Evolutionary conservation across 1,140 invertebrate genomes (phyloP), one percentile per base, ranked within the genome.

Genomic region (Lanistes nyassanus): DNA sequence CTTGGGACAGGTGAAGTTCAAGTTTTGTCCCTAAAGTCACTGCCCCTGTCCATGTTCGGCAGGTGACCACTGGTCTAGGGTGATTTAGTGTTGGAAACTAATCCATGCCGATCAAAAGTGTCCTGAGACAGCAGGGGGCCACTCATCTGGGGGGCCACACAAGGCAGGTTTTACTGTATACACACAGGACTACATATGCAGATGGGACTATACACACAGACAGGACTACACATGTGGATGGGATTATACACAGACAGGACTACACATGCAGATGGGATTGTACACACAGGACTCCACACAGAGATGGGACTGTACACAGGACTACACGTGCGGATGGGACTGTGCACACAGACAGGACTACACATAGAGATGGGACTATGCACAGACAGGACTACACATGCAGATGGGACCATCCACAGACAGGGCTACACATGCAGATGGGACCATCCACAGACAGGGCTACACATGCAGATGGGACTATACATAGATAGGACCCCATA

Each of bases 261-360:
- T 31, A 62, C 58, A 62, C 58, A 62, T n/a, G 34, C 58, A 16
- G 11, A 16, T 1, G 34, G n/a, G 34, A n/a, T 29, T 31, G 34
- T 1, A 62, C 58, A 62, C 58, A 62, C 58, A 62, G n/a, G 34
- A n/a, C 26, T 31, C 26, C 58, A 62, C 58, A 55, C 53, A 55
- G 13, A 55, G 13, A 55, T 31, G 34, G n/a, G 34, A n/a, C 26
- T 31, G 34, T 31, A 62, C 58, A 62, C 58, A 62, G n/a, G 34
- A n/a, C 26, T 31, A 62, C 58, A 62, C 58, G 34, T 31, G 34
- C 58, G 3, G n/a, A 62, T 31, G 34, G n/a, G n/a, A n/a, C 26
- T 31, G 34, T 31, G 34, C 58, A 62, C 58, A 62, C 58, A 62
- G 11, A 16, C 58, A 4, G 13, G n/a, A n/a, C 26, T n/a, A n/a